These are phyloP conservation scores for Uropsilus gracilis DNA, from an alignment of 2,113 vertebrate genomes.

Conservation along the genomic window DNA sequence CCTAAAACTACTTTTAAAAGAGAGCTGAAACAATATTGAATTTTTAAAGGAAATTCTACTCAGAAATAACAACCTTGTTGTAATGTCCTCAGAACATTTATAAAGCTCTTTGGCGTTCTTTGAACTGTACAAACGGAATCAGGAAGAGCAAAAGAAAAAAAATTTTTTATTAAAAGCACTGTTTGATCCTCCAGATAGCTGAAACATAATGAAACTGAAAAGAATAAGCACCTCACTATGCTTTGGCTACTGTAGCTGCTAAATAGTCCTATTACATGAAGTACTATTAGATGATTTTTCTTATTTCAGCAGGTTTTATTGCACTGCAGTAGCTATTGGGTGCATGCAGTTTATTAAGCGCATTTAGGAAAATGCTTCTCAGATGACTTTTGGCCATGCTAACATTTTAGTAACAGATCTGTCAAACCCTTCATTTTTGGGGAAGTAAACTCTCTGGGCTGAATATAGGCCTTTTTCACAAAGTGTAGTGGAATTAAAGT, in stretches of 20 bases:
- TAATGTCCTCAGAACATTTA: slow-evolving; percentile 63
- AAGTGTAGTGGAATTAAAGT: background rate
- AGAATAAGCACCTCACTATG: background rate
- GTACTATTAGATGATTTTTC: slow-evolving; percentile 36
- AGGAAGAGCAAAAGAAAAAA: slow-evolving; percentile 73
- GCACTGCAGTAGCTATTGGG: background rate
- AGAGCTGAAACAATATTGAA: slow-evolving; percentile 38
- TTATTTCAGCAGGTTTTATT: slow-evolving; percentile 35
- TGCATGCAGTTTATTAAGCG: background rate
- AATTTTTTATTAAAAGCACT: slow-evolving; percentile 63
- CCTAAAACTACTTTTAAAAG: slow-evolving; percentile 59
- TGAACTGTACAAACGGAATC: slow-evolving; percentile 50
- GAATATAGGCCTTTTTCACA: background rate
- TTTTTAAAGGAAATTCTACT: slow-evolving; percentile 63
- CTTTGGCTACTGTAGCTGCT: background rate
- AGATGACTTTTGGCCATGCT: slow-evolving; percentile 19
- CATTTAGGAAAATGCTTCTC: slow-evolving; percentile 34
- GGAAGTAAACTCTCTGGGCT: background rate
- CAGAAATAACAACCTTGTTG: slow-evolving; percentile 26
- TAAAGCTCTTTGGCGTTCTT: slow-evolving; percentile 69
- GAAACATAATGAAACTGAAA: background rate
- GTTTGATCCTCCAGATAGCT: slow-evolving; percentile 9
- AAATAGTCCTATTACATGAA: background rate
- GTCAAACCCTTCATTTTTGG: background rate
- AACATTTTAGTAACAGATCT: background rate